Base-by-base conservation (phyloP, 1,140 invertebrate genomes). In the Orussus abietinus region DNA sequence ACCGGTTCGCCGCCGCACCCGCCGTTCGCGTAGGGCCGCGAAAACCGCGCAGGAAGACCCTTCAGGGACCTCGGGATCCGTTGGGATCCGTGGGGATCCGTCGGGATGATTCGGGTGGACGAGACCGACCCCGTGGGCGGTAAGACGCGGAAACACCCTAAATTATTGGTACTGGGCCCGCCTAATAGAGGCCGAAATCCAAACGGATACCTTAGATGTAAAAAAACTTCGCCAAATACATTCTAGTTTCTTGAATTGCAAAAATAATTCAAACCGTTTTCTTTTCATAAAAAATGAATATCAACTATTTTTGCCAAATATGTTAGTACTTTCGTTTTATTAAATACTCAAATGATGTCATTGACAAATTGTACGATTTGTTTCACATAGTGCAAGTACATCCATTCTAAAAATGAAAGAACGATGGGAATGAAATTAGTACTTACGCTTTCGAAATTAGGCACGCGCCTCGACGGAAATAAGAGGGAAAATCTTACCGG, bases 61-160 rank as follows among this genome's bases (percentile, higher is more conserved):
- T 41, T 37, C 37, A 19, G 36, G 18, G 34, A 17, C 12, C 12
- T 13, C 14, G 15, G 19, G 2, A 22, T 15, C 31, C 10, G 13
- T 13, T n/a, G 22, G 6, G 11, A 39, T 12, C 11, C 9, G 5
- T 26, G 37, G 25, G 21, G 22, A 43, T n/a, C 13, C 18, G 26
- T 25, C 6, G 61, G 51, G 25, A 89, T 90, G 86, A 90, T 90
- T 69, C 83, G 84, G 62, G 87, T 90, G 34, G 88, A 90, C 72
- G 88, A 90, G 65, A 82, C 79, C 52, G 88, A 90, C 69, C 88
- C 87, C 48, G 80, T 89, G 52, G 87, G 86, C 74, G 86, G 87
- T 90, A 80, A 87, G 81, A 11, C 29, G 12, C 22, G 22, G n/a
- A n/a, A n/a, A n/a, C n/a, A 28, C 21, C 37, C 14, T 25, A 29